Conservation (phyloP, 2,113 vertebrate species). For the Chamaea fasciata region DNA sequence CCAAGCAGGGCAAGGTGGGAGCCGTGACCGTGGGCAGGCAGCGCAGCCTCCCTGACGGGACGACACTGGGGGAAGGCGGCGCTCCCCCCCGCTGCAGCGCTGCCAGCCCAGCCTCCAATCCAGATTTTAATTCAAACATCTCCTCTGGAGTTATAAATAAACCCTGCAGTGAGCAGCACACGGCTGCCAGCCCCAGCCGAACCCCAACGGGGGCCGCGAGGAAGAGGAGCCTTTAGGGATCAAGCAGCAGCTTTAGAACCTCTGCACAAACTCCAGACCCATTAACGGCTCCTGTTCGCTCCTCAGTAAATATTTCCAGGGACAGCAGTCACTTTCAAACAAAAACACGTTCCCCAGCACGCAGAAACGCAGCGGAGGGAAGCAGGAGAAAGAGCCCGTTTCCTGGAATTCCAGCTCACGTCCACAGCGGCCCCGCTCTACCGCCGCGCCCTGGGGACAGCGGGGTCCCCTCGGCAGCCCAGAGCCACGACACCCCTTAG, state of each 20-base stretch:
- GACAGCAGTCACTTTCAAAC: neutral
- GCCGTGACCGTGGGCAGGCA: neutral
- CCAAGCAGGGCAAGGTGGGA: neutral
- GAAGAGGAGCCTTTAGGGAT: neutral
- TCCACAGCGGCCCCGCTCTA: neutral
- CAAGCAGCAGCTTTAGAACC: neutral
- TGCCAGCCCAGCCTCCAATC: neutral
- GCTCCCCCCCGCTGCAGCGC: neutral
- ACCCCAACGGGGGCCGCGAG: neutral
- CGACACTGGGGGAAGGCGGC: fast-evolving
- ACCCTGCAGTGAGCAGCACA: neutral
- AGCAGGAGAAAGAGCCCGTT: neutral
- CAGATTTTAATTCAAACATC: constrained; percentile 22
- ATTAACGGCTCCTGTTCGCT: fast-evolving
- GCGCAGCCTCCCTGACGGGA: neutral
- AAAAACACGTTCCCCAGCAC: neutral
- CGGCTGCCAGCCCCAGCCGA: neutral
- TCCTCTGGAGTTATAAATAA: constrained; percentile 48
- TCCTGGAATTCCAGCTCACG: constrained; percentile 6
- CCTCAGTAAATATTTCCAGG: neutral
- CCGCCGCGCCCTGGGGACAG: neutral
- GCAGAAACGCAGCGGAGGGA: neutral
- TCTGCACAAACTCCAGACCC: neutral
- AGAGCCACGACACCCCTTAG: fast-evolving
- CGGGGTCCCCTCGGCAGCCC: neutral